Percentiles rank a stretch among this genome's conserved stretches.
These are phyloP conservation scores for Cotesia congregata DNA, from an alignment of 2,888 invertebrate species.

Conservation along the genomic window DNA sequence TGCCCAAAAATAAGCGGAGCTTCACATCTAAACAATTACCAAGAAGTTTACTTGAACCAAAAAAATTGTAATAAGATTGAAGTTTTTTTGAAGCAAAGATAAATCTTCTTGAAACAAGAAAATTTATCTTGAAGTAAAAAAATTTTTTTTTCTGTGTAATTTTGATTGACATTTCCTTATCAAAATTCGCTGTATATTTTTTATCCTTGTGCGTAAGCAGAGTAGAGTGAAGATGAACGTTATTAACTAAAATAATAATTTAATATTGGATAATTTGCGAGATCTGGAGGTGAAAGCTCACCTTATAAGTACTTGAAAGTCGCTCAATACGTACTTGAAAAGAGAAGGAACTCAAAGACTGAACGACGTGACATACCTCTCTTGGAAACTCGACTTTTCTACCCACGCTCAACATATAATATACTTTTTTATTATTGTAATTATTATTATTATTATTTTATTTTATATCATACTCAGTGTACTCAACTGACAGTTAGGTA, in stretches of 20 bases:
- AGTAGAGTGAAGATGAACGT: not conserved
- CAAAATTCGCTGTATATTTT: too few relatives aligned
- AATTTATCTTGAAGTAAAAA: too few relatives aligned
- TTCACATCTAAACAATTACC: too few relatives aligned
- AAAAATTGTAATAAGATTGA: too few relatives aligned
- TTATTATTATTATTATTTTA: conserved; percentile 31
- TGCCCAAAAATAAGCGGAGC: too few relatives aligned
- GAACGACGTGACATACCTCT: conserved; percentile 41
- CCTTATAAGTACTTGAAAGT: conserved; percentile 50
- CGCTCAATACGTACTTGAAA: conserved; percentile 31
- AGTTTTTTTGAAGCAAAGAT: too few relatives aligned
- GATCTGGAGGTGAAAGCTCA: conserved; percentile 49
- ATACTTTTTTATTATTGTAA: too few relatives aligned
- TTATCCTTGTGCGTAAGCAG: not conserved
- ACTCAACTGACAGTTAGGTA: not conserved
- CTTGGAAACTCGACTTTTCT: conserved; percentile 43
- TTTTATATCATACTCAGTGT: not conserved
- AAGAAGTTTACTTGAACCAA: too few relatives aligned
- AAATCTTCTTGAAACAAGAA: too few relatives aligned
- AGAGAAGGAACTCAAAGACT: conserved; percentile 21
- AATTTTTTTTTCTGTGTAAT: too few relatives aligned
- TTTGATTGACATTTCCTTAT: too few relatives aligned
- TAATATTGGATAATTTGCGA: conserved; percentile 21
- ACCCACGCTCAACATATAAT: conserved; percentile 42
- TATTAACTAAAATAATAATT: not conserved